Conservation (phyloP, 2,888 invertebrate species). For the Andrena praecox region DNA sequence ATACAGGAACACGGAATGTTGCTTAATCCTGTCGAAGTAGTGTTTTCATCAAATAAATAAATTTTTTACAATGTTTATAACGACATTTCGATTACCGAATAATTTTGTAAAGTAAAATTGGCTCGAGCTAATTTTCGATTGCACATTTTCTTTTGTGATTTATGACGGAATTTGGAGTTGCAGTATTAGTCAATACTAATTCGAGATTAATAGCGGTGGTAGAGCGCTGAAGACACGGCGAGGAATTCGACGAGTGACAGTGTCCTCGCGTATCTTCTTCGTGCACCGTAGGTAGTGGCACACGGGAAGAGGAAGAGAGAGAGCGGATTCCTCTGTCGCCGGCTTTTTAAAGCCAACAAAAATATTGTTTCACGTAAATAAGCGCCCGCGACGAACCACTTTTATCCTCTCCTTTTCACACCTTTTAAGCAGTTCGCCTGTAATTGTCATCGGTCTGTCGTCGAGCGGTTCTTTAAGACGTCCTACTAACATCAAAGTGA, state of each 20-base stretch:
- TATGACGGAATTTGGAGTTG: not conserved
- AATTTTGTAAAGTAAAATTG: no score
- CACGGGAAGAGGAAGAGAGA: slow-evolving; percentile 57
- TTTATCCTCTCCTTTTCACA: slow-evolving; percentile 60
- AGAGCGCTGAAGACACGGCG: slow-evolving; percentile 20
- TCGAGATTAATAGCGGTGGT: slow-evolving; percentile 20
- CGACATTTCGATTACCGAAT: no score
- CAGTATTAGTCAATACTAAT: slow-evolving; percentile 28
- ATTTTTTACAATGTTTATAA: no score
- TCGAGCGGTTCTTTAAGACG: not conserved
- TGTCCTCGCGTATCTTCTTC: slow-evolving; percentile 67
- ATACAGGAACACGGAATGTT: no score
- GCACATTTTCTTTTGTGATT: not conserved
- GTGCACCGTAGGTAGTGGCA: slow-evolving; percentile 38
- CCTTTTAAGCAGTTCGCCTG: slow-evolving; percentile 26
- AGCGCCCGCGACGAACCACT: slow-evolving; percentile 67
- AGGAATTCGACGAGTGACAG: slow-evolving; percentile 72
- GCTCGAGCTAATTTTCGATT: no score
- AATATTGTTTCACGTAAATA: slow-evolving; percentile 79
- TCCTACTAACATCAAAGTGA: not conserved
- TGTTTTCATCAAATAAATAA: not conserved
- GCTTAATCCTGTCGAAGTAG: no score
- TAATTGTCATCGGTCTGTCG: slow-evolving; percentile 38
- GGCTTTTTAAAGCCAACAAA: slow-evolving; percentile 78
- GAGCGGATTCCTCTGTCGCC: slow-evolving; percentile 51